phyloP scores from a whole-genome alignment of 2,888 invertebrate genomes.

The Lutraria lutraria region DNA sequence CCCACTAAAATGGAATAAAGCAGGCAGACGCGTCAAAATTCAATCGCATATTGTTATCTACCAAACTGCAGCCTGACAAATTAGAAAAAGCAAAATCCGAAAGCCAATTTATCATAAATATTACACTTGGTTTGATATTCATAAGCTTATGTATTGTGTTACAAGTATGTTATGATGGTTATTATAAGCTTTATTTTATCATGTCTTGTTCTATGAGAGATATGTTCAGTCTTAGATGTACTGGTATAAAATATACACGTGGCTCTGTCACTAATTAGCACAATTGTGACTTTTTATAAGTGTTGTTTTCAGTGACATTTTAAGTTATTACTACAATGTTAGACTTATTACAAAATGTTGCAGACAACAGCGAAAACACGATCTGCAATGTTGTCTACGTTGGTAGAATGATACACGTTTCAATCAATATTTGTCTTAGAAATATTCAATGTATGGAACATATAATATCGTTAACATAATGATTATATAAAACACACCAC shows the following conservation, averaged over 20 bases:
- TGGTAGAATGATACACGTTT: too few species aligned
- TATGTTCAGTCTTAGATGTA: not conserved
- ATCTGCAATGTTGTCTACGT: too few species aligned
- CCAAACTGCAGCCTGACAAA: too few species aligned
- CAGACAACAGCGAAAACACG: not conserved
- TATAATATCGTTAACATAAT: too few species aligned
- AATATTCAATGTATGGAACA: too few species aligned
- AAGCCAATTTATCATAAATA: too few species aligned
- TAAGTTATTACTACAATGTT: not conserved
- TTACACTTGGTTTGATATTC: not conserved
- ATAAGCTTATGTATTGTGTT: not conserved
- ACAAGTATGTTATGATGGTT: not conserved
- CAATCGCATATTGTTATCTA: too few species aligned
- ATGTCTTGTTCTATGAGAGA: not conserved
- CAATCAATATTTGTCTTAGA: not conserved
- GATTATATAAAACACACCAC: too few species aligned
- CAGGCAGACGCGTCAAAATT: too few species aligned
- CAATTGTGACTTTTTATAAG: not conserved
- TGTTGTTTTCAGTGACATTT: slow-evolving; percentile 12
- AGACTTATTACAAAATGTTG: not conserved
- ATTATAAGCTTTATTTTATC: not conserved
- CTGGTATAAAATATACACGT: not conserved
- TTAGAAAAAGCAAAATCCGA: too few species aligned
- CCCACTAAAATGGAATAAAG: too few species aligned
- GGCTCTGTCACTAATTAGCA: not conserved